Evolutionary conservation across 2,113 vertebrate genomes (phyloP).

Genomic region (Phylloscopus trochiloides): DNA sequence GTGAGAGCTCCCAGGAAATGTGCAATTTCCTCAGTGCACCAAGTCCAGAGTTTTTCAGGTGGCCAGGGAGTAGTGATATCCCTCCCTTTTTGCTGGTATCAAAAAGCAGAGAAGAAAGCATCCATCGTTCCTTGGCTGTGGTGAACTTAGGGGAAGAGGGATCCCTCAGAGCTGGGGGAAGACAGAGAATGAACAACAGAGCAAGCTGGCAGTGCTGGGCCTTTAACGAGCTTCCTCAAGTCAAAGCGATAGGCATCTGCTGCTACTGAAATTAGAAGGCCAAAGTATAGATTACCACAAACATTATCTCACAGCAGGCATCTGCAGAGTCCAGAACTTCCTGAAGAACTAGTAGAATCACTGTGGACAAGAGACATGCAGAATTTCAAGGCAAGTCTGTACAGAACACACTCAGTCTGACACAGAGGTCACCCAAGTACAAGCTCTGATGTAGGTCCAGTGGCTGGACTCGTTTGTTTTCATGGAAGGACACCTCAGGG

Average conservation of each 20-base stretch:
- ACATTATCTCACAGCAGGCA: background rate
- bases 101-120: background rate
- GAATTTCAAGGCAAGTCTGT: background rate
- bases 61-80: fast-evolving
- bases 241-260: background rate
- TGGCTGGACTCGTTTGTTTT: background rate
- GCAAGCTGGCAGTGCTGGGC: background rate
- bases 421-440: background rate
- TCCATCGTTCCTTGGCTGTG: background rate
- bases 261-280: constrained; percentile 17
- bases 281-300: background rate
- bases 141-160: background rate
- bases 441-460: background rate
- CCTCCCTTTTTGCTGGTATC: background rate
- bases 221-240: background rate
- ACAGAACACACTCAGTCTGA: background rate
- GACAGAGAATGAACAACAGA: background rate
- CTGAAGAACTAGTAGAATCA: constrained; percentile 32
- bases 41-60: background rate
- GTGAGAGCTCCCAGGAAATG: background rate
- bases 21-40: fast-evolving
- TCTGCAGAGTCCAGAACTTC: constrained; percentile 47
- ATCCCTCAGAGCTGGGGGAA: background rate
- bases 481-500: background rate
- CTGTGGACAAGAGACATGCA: background rate